Evolutionary conservation across 2,113 vertebrate species (phyloP).

Genomic region (Empidonax alnorum): DNA sequence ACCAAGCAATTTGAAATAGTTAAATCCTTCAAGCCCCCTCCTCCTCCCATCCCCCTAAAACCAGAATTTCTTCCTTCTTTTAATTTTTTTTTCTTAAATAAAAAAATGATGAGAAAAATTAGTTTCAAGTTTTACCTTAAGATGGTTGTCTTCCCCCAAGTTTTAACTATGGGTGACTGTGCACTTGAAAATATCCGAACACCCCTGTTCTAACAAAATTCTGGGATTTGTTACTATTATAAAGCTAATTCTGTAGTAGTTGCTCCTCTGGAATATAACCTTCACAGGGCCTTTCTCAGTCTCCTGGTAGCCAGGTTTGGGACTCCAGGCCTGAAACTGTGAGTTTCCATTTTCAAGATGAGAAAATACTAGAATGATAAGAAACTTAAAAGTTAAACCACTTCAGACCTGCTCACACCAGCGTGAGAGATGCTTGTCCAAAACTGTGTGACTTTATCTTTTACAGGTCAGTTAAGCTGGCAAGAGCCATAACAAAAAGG

Average conservation of each 20-base stretch:
- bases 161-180: not conserved
- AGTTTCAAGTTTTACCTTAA: not conserved
- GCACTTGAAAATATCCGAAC: not conserved
- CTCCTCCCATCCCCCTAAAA: not conserved
- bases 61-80: not conserved
- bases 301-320: not conserved
- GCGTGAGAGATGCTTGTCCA: not conserved
- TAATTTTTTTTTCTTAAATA: not conserved
- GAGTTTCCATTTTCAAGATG: not conserved
- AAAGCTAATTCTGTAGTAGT: not conserved
- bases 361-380: not conserved
- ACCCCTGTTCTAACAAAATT: not conserved
- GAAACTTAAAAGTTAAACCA: not conserved
- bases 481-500: not conserved
- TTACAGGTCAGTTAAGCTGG: not conserved
- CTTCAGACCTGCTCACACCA: not conserved
- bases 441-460: not conserved
- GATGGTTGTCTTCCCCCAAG: not conserved
- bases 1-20: not conserved
- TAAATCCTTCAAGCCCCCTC: not conserved
- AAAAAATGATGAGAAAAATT: not conserved
- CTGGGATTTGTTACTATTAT: not conserved
- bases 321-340: not conserved
- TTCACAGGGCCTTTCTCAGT: not conserved
- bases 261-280: not conserved